These are phyloP conservation scores for Drosophila anomalipes DNA, from an alignment of 2,888 invertebrate species.

Conservation along the genomic window DNA sequence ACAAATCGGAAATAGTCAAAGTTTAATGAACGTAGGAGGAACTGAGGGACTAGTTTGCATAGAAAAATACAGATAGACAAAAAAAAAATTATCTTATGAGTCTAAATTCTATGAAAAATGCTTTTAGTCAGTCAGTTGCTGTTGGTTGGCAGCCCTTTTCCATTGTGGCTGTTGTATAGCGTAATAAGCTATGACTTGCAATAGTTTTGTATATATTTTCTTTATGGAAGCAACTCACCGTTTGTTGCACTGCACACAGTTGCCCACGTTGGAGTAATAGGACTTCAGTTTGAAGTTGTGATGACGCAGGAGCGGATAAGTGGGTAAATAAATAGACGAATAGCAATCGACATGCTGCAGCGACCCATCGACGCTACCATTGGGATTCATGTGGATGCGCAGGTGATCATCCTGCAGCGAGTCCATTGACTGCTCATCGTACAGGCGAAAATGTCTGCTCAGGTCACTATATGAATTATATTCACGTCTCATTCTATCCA, in stretches of 20 bases:
- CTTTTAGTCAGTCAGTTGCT: background rate
- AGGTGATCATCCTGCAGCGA: slow-evolving; percentile 60
- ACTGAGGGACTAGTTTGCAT: background rate
- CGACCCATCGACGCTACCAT: slow-evolving; percentile 53
- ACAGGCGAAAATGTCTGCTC: slow-evolving; percentile 52
- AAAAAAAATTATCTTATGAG: background rate
- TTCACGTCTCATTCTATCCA: slow-evolving; percentile 51
- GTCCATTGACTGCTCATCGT: slow-evolving; percentile 64
- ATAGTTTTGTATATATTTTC: background rate
- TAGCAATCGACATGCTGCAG: slow-evolving; percentile 37
- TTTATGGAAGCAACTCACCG: slow-evolving; percentile 50
- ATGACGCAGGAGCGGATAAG: slow-evolving; percentile 47
- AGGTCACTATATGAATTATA: slow-evolving; percentile 67
- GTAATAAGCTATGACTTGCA: background rate
- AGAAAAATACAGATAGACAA: background rate
- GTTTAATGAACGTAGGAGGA: background rate
- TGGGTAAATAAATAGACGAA: slow-evolving; percentile 10
- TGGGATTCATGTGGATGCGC: slow-evolving; percentile 65
- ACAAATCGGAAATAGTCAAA: background rate
- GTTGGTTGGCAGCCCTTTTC: background rate
- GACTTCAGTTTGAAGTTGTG: slow-evolving; percentile 69
- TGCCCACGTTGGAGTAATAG: slow-evolving; percentile 65
- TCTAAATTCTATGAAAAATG: background rate
- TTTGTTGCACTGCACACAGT: slow-evolving; percentile 71
- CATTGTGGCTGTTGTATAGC: background rate